Conservation (phyloP, 1,140 invertebrate species). For the Pseudachorutes palmiensis region DNA sequence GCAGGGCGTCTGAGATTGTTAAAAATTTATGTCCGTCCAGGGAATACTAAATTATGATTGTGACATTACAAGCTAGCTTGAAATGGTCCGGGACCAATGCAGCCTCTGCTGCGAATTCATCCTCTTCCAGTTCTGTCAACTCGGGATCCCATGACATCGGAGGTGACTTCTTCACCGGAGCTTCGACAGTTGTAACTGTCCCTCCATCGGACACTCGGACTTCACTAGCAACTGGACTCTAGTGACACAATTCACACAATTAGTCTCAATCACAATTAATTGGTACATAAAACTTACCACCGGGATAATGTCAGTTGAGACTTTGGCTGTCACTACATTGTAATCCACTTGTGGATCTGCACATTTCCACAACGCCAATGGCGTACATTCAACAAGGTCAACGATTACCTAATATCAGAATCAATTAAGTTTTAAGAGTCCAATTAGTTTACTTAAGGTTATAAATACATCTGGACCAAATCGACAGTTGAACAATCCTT, state of each 20-base stretch:
- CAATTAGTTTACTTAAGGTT: neutral
- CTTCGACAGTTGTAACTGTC: neutral
- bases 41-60: constrained; percentile 11
- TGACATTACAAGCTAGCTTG: neutral
- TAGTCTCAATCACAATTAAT: neutral
- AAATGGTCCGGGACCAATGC: neutral
- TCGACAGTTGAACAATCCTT: neutral
- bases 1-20: neutral
- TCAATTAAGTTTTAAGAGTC: neutral
- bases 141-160: neutral
- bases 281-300: neutral
- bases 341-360: neutral
- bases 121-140: neutral
- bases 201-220: neutral
- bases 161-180: neutral
- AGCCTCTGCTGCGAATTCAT: neutral
- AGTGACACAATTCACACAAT: neutral
- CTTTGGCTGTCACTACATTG: neutral
- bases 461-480: neutral
- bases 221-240: neutral
- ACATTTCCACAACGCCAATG: neutral
- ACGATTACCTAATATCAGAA: neutral
- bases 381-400: neutral
- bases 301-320: neutral
- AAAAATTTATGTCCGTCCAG: too few species aligned